Base-by-base conservation (phyloP, 1,140 invertebrate genomes). In the Acromyrmex heyeri region DNA sequence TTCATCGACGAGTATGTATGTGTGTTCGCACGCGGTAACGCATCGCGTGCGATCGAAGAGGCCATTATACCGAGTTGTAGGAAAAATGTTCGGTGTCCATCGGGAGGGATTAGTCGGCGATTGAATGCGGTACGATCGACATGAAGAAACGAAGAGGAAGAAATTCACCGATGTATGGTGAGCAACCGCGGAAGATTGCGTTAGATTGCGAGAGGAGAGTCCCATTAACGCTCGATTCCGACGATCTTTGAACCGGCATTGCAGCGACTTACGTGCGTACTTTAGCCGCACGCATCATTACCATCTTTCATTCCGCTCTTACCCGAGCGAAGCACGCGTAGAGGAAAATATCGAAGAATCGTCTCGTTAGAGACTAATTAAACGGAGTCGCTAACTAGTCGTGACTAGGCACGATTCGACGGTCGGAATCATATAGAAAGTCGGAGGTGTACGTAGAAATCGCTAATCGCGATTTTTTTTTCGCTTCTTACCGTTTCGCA, bases 341-440 rank as follows among this genome's bases (percentile, higher is more conserved):
- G 48, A 18, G n/a, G 8, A 30, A 21, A 38, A 44, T 34, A 67
- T 53, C 34, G 16, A 16, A 30, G 27, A n/a, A 73, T 50, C 69
- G 27, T 81, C 79, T 82, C 55, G 24, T 72, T 57, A 38, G 27
- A 14, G n/a, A 12, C 30, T 38, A 61, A 83, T 83, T 73, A 83
- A 83, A 24, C 53, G 38, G 24, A 73, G 53, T 30, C 69, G 38
- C 67, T 30, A 59, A 73, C 27, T 30, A 30, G 27, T 30, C 69
- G 38, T 50, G 69, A 73, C 69, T 18, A 12, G 8, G 24, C 38
- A 18, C 3, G 79, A 83, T 73, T 73, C 69, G 67, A 73, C 34
- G 34, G 0, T 59, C 44, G 55, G 30, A 30, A 53, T 82, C 53
- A 30, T 5, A 18, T 83, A 38, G 69, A 83, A 83, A 83, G 79